Conservation (phyloP, 2,797 vertebrate species). For the Danio kyathit region DNA sequence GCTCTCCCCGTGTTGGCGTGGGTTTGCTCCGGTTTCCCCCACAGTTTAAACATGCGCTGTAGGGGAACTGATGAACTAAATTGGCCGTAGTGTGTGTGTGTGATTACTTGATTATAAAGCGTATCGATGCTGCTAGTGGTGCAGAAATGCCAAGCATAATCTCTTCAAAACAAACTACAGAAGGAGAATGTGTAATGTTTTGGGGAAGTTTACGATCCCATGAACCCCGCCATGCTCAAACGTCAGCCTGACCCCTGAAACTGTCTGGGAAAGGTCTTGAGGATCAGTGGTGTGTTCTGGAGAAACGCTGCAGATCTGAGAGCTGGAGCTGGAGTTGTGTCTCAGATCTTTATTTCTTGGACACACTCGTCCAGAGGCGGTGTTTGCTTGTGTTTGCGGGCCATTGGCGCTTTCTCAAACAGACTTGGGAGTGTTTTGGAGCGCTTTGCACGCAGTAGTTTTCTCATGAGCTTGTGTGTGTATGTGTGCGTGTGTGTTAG, state of each 20-base stretch:
- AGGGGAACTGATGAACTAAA: too few relatives aligned
- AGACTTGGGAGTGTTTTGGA: constrained; percentile 21
- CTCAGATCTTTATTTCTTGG: constrained; percentile 12
- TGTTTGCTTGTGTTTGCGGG: constrained; percentile 30
- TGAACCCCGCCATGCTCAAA: neutral
- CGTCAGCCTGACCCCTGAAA: neutral
- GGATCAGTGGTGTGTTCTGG: neutral
- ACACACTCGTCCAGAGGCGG: neutral
- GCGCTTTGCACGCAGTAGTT: constrained; percentile 1
- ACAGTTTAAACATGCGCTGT: too few relatives aligned
- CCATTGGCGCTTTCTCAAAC: constrained; percentile 22
- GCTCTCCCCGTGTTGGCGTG: too few relatives aligned
- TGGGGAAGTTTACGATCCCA: neutral
- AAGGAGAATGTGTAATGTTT: neutral
- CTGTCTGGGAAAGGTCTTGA: neutral
- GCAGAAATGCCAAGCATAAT: neutral
- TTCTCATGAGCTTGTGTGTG: neutral
- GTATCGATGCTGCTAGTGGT: neutral
- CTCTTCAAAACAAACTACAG: neutral
- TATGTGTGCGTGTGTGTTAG: too few relatives aligned
- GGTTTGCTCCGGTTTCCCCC: too few relatives aligned
- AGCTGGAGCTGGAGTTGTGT: neutral
- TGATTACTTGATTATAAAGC: too few relatives aligned
- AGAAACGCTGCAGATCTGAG: constrained; percentile 17
- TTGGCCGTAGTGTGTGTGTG: too few relatives aligned